These are phyloP conservation scores for Pavo muticus DNA, from an alignment of 2,113 vertebrate species.

Conservation along the genomic window DNA sequence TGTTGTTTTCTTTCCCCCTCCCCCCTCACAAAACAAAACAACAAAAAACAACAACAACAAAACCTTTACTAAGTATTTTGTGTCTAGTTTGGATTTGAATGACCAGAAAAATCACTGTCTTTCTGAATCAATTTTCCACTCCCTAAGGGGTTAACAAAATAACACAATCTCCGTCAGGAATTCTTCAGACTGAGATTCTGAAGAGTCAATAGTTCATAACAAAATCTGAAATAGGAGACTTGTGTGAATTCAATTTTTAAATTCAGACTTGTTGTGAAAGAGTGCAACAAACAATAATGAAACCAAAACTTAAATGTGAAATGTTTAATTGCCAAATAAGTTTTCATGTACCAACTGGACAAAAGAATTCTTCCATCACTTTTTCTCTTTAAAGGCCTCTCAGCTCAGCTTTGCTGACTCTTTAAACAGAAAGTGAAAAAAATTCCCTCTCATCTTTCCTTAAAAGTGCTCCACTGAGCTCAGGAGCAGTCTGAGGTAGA, in stretches of 20 bases:
- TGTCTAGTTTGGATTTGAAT: neutral
- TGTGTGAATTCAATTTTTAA: neutral
- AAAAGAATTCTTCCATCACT: neutral
- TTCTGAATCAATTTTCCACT: neutral
- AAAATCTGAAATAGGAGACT: neutral
- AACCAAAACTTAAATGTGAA: neutral
- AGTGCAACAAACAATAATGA: neutral
- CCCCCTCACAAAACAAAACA: too few species aligned
- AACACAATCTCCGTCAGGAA: neutral
- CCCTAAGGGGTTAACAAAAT: neutral
- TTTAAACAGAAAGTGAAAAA: neutral
- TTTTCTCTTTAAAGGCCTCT: neutral
- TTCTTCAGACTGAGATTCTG: neutral
- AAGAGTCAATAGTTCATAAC: neutral
- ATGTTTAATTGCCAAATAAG: neutral
- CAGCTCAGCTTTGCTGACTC: neutral
- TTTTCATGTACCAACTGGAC: neutral
- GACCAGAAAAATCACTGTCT: neutral
- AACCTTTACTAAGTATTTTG: neutral
- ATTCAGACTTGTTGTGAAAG: neutral
- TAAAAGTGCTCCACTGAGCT: neutral
- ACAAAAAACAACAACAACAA: too few species aligned
- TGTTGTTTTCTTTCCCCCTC: neutral
- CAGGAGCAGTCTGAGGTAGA: neutral
- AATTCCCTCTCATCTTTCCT: fast-evolving